Evolutionary conservation across 2,797 vertebrate species (phyloP), one percentile per base, ranked within the genome.

Genomic region (Trachurus trachurus): DNA sequence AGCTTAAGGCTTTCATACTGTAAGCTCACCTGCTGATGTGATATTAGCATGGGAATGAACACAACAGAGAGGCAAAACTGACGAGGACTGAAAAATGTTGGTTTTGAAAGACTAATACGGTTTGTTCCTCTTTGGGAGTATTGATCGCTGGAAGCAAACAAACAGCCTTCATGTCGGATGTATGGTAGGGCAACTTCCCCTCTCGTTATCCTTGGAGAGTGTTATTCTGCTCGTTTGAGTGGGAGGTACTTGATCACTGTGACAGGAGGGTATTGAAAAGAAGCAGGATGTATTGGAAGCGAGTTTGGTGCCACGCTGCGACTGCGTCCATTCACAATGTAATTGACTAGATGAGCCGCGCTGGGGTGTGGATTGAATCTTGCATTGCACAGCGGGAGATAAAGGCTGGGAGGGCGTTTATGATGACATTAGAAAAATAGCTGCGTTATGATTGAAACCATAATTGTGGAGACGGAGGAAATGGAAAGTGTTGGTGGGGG

Each of bases 91-190:
- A 74, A 65, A 49, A 49, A 66, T 45, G 22, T 42, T 62, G 37
- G 66, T 71, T 83, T 74, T 80, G 26, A 76, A 80, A 78, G 76
- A 76, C 37, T 76, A 72, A 77, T 59, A 61, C 50, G 57, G 12
- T 66, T 37, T 71, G 15, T 22, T 63, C 57, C 56, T 74, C 81
- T 69, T 37, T 66, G 75, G 74, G 82, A 69, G 63, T 68, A 84
- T 80, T 80, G 84, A 78, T 88, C 78, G 72, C 66, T 68, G 67
- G 50, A 82, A 72, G 78, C 49, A 78, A 87, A 86, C 64, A 84
- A 77, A 78, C 72, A 83, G 57, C 54, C 62, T 73, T 81, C 53
- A 42, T 66, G 76, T 67, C 11, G 0, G 56, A 82, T 74, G 65
- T 77, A 61, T 76, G 72, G 73, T 21, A 17, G 53, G 61, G 58